phyloP scores from a whole-genome alignment of 1,140 invertebrate species.

The Nasonia giraulti region DNA sequence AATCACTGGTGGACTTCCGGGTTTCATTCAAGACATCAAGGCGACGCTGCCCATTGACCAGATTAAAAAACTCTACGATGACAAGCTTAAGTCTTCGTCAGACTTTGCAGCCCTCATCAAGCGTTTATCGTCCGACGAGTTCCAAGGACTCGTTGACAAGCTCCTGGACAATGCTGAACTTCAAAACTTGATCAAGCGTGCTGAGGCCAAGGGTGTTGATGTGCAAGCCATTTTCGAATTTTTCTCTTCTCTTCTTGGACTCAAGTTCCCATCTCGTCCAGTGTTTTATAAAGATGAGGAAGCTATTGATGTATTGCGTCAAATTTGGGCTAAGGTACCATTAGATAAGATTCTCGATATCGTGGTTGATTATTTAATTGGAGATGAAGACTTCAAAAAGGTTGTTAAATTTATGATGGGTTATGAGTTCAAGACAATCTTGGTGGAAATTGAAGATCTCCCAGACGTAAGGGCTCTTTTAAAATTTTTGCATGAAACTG shows the following conservation, averaged over 20 bases:
- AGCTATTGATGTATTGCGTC: constrained; percentile 29
- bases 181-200: constrained; percentile 44
- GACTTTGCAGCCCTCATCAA: constrained; percentile 54
- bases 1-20: too few relatives aligned
- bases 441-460: constrained; percentile 53
- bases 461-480: constrained; percentile 51
- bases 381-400: constrained; percentile 56
- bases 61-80: constrained; percentile 55
- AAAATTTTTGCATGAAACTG: constrained; percentile 47
- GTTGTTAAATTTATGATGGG: constrained; percentile 51
- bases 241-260: constrained; percentile 45
- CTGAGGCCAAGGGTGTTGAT: constrained; percentile 42
- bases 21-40: constrained; percentile 48
- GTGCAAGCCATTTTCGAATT: constrained; percentile 46
- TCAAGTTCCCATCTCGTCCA: constrained; percentile 44
- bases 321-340: constrained; percentile 32
- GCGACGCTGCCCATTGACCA: constrained; percentile 57
- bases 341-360: constrained; percentile 5
- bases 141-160: constrained; percentile 49
- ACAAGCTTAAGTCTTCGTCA: constrained; percentile 56
- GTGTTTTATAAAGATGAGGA: constrained; percentile 5
- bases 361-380: constrained; percentile 31
- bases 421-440: constrained; percentile 52
- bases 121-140: constrained; percentile 50
- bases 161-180: constrained; percentile 48